phyloP scores from a whole-genome alignment of 2,113 vertebrate genomes.

The Sula dactylatra region DNA sequence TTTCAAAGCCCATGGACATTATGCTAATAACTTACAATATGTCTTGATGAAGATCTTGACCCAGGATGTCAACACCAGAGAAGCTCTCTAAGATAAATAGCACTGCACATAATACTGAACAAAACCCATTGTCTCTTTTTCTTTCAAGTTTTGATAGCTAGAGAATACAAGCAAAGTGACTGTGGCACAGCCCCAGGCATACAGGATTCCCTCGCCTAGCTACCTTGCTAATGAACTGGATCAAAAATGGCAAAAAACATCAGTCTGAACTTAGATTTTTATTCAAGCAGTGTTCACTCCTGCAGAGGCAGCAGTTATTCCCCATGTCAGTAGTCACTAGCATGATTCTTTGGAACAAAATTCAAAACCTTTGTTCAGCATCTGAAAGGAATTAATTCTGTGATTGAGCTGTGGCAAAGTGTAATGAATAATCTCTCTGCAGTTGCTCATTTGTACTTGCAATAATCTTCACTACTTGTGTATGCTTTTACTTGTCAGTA shows the following conservation, averaged over 20 bases:
- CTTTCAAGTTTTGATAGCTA: neutral
- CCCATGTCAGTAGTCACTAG: neutral
- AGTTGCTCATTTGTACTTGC: neutral
- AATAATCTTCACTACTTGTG: neutral
- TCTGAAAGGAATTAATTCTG: neutral
- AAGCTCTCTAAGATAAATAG: neutral
- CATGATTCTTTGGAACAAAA: neutral
- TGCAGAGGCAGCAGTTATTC: neutral
- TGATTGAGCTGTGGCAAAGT: neutral
- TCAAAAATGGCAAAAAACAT: neutral
- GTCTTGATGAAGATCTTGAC: constrained; percentile 1
- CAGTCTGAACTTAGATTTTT: neutral
- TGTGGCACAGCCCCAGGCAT: neutral
- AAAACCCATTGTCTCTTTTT: neutral
- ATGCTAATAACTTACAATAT: neutral
- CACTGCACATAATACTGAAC: neutral
- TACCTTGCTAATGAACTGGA: neutral
- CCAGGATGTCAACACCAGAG: neutral
- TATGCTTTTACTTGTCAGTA: neutral
- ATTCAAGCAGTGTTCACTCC: neutral
- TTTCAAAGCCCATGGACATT: neutral
- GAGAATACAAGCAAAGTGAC: neutral
- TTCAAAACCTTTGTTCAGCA: neutral
- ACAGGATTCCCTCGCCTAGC: neutral
- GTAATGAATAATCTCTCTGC: neutral